Base-by-base conservation (phyloP, 2,113 vertebrate species). In the Menura novaehollandiae region DNA sequence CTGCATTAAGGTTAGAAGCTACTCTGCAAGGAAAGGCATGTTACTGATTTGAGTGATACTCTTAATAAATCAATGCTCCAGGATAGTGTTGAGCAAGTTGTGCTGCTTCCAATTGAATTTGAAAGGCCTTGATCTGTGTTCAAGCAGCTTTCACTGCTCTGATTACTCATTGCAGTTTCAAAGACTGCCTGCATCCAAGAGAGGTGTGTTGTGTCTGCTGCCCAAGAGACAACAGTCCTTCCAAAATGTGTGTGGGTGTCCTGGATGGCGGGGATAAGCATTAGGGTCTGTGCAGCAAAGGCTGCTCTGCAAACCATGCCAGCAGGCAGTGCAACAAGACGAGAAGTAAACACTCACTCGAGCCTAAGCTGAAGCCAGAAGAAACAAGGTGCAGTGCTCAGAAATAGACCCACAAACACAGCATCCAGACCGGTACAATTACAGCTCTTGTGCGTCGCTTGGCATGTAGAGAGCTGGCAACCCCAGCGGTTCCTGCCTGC, bases 371-470 rank as follows among this genome's bases (percentile, higher is more conserved):
- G 60, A 55, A 51, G 78, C n/a, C 4, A 0, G 43, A 27, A 27
- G 39, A 16, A 88, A 10, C 4, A 3, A 44, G 24, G 33, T 18
- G 59, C 28, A 11, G 68, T 1, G 46, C 9, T 30, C 33, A 46
- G 72, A 2, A 63, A 32, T 4, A 3, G 35, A 39, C 26, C 28
- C 73, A 3, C 32, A 10, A 23, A 0, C 0, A 1, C 39, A 4
- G 13, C 51, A 2, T 17, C 27, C 4, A 13, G 46, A 9, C 5
- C 0, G 3, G 18, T 13, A 6, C 14, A 0, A 13, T 8, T 1
- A 1, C 22, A 21, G 1, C 51, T 43, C 5, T 2, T 6, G 11
- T 3, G 49, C 8, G 0, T 33, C 1, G 2, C 27, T 19, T 17
- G 44, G 27, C 37, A 24, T 0, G 11, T 46, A 46, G 37, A 33